phyloP scores from a whole-genome alignment of 1,140 invertebrate species.

The Meteorus sp. region DNA sequence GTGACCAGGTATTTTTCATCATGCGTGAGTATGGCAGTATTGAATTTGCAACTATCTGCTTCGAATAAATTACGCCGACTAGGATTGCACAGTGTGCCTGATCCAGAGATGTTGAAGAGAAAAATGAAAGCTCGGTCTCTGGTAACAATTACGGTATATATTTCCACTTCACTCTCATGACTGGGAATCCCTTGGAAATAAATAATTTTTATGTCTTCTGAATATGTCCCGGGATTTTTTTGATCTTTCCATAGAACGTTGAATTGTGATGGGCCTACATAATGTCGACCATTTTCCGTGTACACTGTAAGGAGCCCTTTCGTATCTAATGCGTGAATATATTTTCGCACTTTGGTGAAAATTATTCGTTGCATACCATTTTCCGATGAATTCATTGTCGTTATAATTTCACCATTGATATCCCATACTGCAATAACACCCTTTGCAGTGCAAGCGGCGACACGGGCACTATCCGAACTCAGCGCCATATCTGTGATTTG shows the following conservation, averaged over 20 bases:
- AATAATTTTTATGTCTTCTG: conserved; percentile 32
- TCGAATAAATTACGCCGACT: conserved; percentile 21
- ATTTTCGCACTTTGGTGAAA: conserved; percentile 35
- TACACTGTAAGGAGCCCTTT: conserved; percentile 38
- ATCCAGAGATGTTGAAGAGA: background rate
- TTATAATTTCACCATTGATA: conserved; percentile 1
- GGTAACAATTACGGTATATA: conserved; percentile 46
- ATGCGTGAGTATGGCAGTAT: conserved; percentile 47
- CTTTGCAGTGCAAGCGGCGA: conserved; percentile 46
- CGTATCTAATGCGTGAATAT: conserved; percentile 45
- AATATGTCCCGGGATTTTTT: background rate
- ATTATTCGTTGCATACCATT: conserved; percentile 34
- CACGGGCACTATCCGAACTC: conserved; percentile 34
- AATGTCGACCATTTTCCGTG: conserved; percentile 25
- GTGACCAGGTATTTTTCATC: conserved; percentile 49
- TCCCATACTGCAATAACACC: conserved; percentile 41
- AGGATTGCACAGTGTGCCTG: background rate
- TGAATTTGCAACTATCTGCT: conserved; percentile 32
- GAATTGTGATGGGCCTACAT: conserved; percentile 30
- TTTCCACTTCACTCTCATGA: conserved; percentile 12
- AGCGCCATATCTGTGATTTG: conserved; percentile 48
- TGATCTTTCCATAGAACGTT: conserved; percentile 34
- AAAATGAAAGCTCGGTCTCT: conserved; percentile 21
- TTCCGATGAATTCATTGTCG: background rate
- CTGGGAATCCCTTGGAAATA: conserved; percentile 37